Conservation (phyloP, 2,888 invertebrate species). For the Muschampia plurimacula region DNA sequence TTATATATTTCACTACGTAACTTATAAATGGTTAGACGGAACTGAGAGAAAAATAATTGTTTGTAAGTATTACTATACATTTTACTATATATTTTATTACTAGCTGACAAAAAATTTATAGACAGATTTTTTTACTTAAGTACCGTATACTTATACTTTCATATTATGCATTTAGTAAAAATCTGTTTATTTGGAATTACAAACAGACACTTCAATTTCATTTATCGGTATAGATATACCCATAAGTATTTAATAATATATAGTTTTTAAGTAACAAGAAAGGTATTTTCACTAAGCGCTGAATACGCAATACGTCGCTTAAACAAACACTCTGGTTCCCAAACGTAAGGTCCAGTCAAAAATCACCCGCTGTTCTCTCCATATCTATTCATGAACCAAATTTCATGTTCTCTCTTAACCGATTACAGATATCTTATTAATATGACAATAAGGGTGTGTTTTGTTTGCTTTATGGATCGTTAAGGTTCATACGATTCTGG, state of each 20-base stretch:
- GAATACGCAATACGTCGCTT: constrained; percentile 22
- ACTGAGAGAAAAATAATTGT: background rate
- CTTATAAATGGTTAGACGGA: background rate
- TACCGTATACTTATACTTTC: too few species aligned
- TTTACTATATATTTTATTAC: too few species aligned
- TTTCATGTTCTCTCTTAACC: background rate
- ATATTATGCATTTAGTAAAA: too few species aligned
- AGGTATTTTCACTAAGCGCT: background rate
- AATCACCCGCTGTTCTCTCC: constrained; percentile 45
- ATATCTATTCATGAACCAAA: constrained; percentile 21
- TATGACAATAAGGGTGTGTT: background rate
- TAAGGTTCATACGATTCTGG: constrained; percentile 49
- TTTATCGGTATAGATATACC: too few species aligned
- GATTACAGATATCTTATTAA: background rate
- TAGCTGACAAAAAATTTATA: too few species aligned
- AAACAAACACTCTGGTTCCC: constrained; percentile 47
- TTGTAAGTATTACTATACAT: too few species aligned
- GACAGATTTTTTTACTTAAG: too few species aligned
- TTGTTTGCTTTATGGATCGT: background rate
- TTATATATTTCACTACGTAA: background rate
- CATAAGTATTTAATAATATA: too few species aligned
- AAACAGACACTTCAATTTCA: too few species aligned
- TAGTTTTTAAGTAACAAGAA: too few species aligned
- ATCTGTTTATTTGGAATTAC: too few species aligned
- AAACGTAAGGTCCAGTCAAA: constrained; percentile 52